A percentile compares a stretch with the other conserved stretches of the same genome.
phyloP scores from a whole-genome alignment of 2,113 vertebrate genomes.

The Seriola dumerili region DNA sequence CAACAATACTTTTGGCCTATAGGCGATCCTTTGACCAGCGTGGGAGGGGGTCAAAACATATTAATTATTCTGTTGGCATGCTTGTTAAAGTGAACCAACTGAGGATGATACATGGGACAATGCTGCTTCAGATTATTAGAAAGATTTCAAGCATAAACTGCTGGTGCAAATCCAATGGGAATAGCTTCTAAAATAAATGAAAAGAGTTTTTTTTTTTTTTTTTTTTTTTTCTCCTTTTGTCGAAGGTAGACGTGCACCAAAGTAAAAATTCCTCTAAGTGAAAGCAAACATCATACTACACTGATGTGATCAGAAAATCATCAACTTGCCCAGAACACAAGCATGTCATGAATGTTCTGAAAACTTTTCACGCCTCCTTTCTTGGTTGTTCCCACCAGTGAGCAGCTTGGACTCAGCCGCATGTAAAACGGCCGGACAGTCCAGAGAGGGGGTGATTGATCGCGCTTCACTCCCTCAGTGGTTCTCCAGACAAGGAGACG shows the following conservation, averaged over 20 bases:
- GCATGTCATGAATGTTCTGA: slow-evolving; percentile 1
- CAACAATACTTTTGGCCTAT: slow-evolving; percentile 70
- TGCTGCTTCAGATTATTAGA: slow-evolving; percentile 39
- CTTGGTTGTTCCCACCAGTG: slow-evolving; percentile 26
- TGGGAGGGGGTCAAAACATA: slow-evolving; percentile 72
- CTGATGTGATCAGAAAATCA: slow-evolving; percentile 60
- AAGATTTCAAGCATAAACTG: neutral
- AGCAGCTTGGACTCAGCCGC: slow-evolving; percentile 61
- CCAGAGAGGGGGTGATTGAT: slow-evolving; percentile 76
- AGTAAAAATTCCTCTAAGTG: slow-evolving; percentile 41
- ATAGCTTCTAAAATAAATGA: slow-evolving; percentile 4
- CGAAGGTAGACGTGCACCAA: neutral
- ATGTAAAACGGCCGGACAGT: slow-evolving; percentile 71
- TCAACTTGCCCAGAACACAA: slow-evolving; percentile 38
- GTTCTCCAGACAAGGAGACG: slow-evolving; percentile 76
- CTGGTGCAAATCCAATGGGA: neutral
- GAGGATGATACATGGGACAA: slow-evolving; percentile 42
- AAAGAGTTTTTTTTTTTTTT: neutral
- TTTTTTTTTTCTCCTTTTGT: neutral
- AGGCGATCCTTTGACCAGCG: slow-evolving; percentile 69
- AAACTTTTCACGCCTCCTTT: slow-evolving; percentile 46
- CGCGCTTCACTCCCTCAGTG: slow-evolving; percentile 66
- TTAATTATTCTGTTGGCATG: slow-evolving; percentile 71
- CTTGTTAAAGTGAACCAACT: slow-evolving; percentile 63
- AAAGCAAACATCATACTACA: slow-evolving; percentile 6